A percentile compares a stretch with the other conserved stretches of the same genome.
Evolutionary conservation across 2,113 vertebrate genomes (phyloP).

Genomic region (Oostethus manadensis): DNA sequence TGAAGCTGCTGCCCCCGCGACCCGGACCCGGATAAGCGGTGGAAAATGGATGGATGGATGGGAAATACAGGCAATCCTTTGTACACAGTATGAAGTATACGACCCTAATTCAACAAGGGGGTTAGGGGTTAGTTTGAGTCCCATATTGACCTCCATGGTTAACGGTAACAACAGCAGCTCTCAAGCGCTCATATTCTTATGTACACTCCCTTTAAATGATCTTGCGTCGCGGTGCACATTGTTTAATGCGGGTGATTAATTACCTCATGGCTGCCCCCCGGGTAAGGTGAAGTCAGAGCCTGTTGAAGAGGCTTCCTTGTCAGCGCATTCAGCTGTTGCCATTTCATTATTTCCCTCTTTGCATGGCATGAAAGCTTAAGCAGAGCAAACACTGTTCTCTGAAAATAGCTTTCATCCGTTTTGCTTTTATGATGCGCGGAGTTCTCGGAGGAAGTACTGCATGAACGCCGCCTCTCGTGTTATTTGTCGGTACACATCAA

Average conservation of each 20-base stretch:
- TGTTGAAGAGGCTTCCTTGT: slow-evolving; percentile 29
- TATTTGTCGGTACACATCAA: slow-evolving; percentile 40
- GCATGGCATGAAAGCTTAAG: slow-evolving; percentile 30
- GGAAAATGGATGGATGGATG: no score
- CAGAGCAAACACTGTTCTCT: slow-evolving; percentile 15
- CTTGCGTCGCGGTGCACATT: slow-evolving; percentile 26
- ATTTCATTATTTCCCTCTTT: slow-evolving; percentile 45
- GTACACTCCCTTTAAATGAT: slow-evolving; percentile 24
- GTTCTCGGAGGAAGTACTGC: slow-evolving; percentile 37
- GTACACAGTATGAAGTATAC: background rate
- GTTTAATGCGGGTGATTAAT: slow-evolving; percentile 47
- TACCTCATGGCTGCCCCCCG: slow-evolving; percentile 37
- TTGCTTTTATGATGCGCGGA: slow-evolving; percentile 31
- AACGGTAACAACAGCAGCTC: slow-evolving; percentile 3
- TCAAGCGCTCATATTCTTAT: slow-evolving; percentile 24
- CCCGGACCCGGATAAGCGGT: no score
- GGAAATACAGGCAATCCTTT: no score
- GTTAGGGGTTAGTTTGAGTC: background rate
- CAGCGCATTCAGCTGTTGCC: slow-evolving; percentile 22
- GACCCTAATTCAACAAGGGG: background rate
- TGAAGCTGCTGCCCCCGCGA: no score
- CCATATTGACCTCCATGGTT: slow-evolving; percentile 1
- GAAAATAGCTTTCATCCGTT: slow-evolving; percentile 33
- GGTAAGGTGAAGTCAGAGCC: slow-evolving; percentile 33
- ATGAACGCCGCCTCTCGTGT: slow-evolving; percentile 23